Evolutionary conservation across 2,888 invertebrate genomes (phyloP), one percentile per base, ranked within the genome.

Genomic region (Apoda limacodes): DNA sequence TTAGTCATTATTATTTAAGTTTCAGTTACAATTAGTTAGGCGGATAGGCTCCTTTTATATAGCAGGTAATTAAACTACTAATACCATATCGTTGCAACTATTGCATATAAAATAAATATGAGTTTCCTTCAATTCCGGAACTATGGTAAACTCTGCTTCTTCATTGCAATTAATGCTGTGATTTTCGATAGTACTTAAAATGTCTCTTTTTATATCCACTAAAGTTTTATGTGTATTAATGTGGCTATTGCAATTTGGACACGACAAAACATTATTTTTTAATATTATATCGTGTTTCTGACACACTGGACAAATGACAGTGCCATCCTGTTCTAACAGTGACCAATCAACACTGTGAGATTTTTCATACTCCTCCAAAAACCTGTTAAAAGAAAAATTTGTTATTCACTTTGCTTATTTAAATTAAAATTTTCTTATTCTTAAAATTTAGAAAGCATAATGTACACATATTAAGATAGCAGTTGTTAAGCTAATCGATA

Each of bases 281-380:
- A 57, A 40, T 21, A 48, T 43, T n/a, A 74, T 51, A 43, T 70
- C 70, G 7, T 49, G 41, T 51, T 71, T 69, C 49, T 82, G 67
- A 38, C 85, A 85, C 9, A 84, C 52, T 1, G 83, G 83, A 40
- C 85, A 85, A 42, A 83, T 72, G 1, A 83, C 59, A 45, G 58
- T 53, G 23, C 65, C 50, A 27, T 69, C 63, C 31, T 62, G 50
- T 34, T 76, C 71, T 12, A 72, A 44, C 30, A 50, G 36, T 27
- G 68, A 66, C 75, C 71, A 75, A 46, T 80, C 76, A 42, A 71
- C 31, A 47, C 64, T 55, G 12, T 71, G 60, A 28, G 64, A 60
- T 49, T 64, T 72, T 46, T 80, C 78, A 63, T 75, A 68, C 41
- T 80, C 78, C 39, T 60, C 59, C 20, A 60, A 38, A 51, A 62